A percentile compares a stretch with the other conserved stretches of the same genome.
These are phyloP conservation scores for Astyanax mexicanus DNA, from an alignment of 2,797 vertebrate species.

Conservation along the genomic window DNA sequence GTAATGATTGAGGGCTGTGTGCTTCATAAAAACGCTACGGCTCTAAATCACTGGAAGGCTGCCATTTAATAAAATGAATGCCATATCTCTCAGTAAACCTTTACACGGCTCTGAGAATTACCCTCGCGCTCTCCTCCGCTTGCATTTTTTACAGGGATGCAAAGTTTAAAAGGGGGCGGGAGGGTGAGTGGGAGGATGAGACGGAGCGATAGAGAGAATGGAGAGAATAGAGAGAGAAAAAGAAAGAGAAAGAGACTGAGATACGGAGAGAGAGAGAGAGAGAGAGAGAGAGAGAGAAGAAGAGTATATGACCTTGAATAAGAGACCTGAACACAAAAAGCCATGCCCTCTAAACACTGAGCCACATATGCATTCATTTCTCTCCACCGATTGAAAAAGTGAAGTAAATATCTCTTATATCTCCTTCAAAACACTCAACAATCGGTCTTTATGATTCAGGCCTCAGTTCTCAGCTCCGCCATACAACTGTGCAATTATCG, in stretches of 20 bases:
- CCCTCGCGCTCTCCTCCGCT: constrained; percentile 7
- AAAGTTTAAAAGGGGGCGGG: constrained; percentile 19
- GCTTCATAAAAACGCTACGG: constrained; percentile 1
- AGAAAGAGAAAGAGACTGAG: background rate
- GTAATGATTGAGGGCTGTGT: background rate
- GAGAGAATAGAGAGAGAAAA: background rate
- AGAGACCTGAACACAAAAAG: constrained; percentile 30
- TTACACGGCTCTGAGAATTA: constrained; percentile 17
- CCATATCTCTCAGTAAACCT: constrained; percentile 21
- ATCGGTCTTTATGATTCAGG: constrained; percentile 25
- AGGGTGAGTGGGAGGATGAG: too few relatives aligned
- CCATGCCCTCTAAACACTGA: constrained; percentile 6
- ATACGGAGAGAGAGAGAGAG: background rate
- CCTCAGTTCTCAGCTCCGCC: background rate
- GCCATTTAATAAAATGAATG: constrained; percentile 17
- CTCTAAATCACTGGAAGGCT: constrained; percentile 3
- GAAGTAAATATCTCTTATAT: background rate
- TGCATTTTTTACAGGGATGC: constrained; percentile 16
- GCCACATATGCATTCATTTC: background rate
- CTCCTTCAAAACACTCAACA: background rate
- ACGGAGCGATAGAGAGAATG: constrained; percentile 26
- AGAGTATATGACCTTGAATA: constrained; percentile 36
- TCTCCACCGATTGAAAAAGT: constrained; percentile 5
- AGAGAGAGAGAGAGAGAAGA: background rate
- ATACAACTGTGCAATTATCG: background rate